Evolutionary conservation across 2,888 invertebrate species (phyloP).

Genomic region (Lacanobia wlatinum): DNA sequence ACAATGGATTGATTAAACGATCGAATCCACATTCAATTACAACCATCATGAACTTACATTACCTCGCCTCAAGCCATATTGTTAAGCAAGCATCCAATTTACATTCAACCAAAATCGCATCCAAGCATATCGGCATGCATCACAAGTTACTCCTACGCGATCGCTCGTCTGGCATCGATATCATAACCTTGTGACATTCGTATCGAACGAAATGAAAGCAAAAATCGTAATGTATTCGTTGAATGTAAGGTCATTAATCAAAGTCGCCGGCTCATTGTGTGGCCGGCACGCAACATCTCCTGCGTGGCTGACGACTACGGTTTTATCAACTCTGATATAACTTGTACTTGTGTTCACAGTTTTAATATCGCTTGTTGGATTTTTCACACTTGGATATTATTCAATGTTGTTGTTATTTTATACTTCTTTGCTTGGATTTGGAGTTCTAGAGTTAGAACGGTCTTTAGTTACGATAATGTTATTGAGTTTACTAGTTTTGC

Average conservation of each 20-base stretch:
- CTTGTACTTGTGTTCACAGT: constrained; percentile 69
- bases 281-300: constrained; percentile 87
- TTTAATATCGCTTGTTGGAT: constrained; percentile 54
- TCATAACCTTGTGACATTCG: constrained; percentile 90
- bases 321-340: constrained; percentile 82
- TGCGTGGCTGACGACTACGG: constrained; percentile 77
- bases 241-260: constrained; percentile 89
- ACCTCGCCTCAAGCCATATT: constrained; percentile 20
- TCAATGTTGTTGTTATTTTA: neutral
- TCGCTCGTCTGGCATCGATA: constrained; percentile 82
- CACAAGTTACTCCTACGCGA: constrained; percentile 68
- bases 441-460: neutral
- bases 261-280: constrained; percentile 89
- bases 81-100: constrained; percentile 44
- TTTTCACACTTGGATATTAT: constrained; percentile 53
- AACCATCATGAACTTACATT: constrained; percentile 13
- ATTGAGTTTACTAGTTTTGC: neutral
- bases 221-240: constrained; percentile 91
- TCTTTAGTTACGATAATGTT: neutral
- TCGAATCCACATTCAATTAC: constrained; percentile 26
- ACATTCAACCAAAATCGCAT: constrained; percentile 61
- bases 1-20: neutral
- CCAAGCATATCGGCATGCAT: constrained; percentile 55
- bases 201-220: constrained; percentile 90
- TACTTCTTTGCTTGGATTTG: neutral